Evolutionary conservation across 2,113 vertebrate genomes (phyloP).

Genomic region (Mionectes macconnelli): DNA sequence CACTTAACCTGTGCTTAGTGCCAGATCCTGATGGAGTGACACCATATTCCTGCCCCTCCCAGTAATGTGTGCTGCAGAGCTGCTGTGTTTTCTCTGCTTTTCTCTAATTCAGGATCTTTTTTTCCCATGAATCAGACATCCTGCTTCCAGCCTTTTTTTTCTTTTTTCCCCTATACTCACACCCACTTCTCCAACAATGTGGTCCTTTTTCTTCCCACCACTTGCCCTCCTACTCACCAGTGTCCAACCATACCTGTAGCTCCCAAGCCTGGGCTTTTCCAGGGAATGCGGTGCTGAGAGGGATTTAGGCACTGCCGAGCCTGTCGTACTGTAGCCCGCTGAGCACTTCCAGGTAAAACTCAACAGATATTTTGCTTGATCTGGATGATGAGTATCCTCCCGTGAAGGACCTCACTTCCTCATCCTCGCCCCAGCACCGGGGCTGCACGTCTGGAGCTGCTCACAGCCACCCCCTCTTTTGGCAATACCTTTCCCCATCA

Average conservation of each 20-base stretch:
- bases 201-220: background rate
- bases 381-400: background rate
- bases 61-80: background rate
- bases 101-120: background rate
- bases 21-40: background rate
- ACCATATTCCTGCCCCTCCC: background rate
- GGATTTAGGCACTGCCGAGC: background rate
- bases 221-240: background rate
- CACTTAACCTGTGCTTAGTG: background rate
- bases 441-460: background rate
- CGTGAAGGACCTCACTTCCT: accelerated
- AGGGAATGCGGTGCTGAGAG: background rate
- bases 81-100: accelerated
- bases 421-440: accelerated
- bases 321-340: background rate
- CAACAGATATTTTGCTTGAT: background rate
- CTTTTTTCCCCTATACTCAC: background rate
- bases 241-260: accelerated
- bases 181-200: background rate
- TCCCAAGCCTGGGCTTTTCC: background rate
- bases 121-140: background rate
- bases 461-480: background rate
- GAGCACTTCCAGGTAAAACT: background rate
- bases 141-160: background rate
- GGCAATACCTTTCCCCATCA: background rate